A percentile compares a stretch with the other conserved stretches of the same genome.
These are phyloP conservation scores for Mustela lutreola DNA, from an alignment of 2,113 vertebrate species.

Conservation along the genomic window DNA sequence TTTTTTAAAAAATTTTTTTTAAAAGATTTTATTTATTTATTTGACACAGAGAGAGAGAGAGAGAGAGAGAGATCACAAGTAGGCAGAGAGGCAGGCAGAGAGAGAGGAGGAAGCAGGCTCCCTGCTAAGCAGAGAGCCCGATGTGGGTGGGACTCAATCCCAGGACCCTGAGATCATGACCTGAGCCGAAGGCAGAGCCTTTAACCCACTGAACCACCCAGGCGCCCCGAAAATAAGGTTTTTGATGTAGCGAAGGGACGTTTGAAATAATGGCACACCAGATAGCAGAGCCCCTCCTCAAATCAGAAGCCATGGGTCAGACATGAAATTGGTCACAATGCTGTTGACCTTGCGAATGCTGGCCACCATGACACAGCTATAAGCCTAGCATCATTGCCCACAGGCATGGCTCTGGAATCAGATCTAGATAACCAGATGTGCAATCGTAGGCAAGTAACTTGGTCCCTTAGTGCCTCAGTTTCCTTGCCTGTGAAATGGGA, in stretches of 20 bases:
- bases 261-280: fast-evolving
- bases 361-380: fast-evolving
- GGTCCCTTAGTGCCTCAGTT: neutral
- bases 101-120: too few relatives aligned
- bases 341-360: too few relatives aligned
- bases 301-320: neutral
- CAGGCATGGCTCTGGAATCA: neutral
- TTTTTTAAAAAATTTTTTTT: too few relatives aligned
- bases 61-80: too few relatives aligned
- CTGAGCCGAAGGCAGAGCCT: too few relatives aligned
- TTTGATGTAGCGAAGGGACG: neutral
- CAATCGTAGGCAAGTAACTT: neutral
- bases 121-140: too few relatives aligned
- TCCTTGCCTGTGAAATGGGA: neutral
- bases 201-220: too few relatives aligned
- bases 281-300: neutral
- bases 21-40: too few relatives aligned
- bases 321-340: fast-evolving
- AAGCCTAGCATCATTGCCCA: neutral
- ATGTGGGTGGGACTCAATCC: too few relatives aligned
- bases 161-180: too few relatives aligned
- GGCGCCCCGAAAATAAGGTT: neutral
- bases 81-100: too few relatives aligned
- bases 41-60: too few relatives aligned
- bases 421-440: neutral